Conservation (phyloP, 2,888 invertebrate species). For the Podabrus alpinus region DNA sequence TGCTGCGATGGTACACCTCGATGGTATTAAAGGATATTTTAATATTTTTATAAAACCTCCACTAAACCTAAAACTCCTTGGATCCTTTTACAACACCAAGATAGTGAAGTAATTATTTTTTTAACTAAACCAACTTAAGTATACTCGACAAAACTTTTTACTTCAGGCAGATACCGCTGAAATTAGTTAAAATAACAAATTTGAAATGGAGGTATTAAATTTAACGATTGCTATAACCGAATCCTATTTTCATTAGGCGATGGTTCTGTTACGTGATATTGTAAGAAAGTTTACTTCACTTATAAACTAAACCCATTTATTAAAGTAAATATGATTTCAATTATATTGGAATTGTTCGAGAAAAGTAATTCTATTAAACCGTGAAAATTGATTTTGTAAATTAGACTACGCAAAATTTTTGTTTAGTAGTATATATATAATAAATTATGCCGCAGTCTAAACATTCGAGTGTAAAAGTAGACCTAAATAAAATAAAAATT, state of each 20-base stretch:
- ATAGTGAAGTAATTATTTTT: background rate
- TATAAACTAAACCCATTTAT: background rate
- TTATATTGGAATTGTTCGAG: background rate
- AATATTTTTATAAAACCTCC: background rate
- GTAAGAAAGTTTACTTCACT: background rate
- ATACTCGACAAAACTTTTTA: background rate
- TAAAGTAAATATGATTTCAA: background rate
- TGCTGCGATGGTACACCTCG: background rate
- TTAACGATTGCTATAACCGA: background rate
- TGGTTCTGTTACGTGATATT: background rate
- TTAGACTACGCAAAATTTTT: background rate
- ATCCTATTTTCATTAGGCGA: background rate
- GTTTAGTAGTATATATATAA: background rate
- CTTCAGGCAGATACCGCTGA: background rate
- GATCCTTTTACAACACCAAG: background rate
- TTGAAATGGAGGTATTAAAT: background rate
- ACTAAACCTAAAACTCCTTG: background rate
- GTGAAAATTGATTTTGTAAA: background rate
- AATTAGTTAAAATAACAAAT: background rate
- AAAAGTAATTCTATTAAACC: background rate
- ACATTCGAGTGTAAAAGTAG: background rate
- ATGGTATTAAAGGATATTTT: background rate
- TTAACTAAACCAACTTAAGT: background rate
- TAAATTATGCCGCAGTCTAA: background rate
- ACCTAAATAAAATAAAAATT: background rate